Conservation (phyloP, 2,888 invertebrate species). For the Caenorhabditis sulstoni region DNA sequence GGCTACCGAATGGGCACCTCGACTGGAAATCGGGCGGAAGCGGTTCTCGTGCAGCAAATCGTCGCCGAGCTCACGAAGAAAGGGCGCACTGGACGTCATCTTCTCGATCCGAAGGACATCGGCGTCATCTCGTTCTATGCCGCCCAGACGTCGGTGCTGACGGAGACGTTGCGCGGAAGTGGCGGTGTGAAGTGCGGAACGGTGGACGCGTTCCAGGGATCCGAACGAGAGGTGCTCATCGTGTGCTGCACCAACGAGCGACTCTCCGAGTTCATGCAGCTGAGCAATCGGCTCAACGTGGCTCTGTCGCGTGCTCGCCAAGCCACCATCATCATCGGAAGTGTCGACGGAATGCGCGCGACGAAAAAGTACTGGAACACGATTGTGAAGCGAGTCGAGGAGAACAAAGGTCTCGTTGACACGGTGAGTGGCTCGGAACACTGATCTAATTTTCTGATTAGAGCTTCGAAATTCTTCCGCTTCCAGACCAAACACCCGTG, state of each 20-base stretch:
- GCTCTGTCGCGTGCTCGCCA: slow-evolving; percentile 36
- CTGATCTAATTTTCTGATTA: no score
- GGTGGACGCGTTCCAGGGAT: slow-evolving; percentile 33
- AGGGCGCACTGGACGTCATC: background rate
- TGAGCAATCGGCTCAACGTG: slow-evolving; percentile 27
- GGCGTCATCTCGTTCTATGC: slow-evolving; percentile 41
- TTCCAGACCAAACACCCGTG: background rate
- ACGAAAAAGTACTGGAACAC: slow-evolving; percentile 19
- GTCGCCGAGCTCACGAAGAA: background rate
- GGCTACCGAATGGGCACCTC: slow-evolving; percentile 26
- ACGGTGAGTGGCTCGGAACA: background rate
- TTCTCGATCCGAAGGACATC: background rate
- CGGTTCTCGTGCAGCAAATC: background rate
- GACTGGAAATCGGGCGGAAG: slow-evolving; percentile 6
- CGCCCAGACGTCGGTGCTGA: slow-evolving; percentile 30
- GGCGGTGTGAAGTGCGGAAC: slow-evolving; percentile 33
- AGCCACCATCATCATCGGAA: slow-evolving; percentile 35
- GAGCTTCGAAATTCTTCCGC: background rate
- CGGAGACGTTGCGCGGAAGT: slow-evolving; percentile 13
- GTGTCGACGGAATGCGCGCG: slow-evolving; percentile 6
- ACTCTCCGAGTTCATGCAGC: slow-evolving; percentile 25
- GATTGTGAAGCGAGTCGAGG: background rate
- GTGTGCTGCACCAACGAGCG: slow-evolving; percentile 32
- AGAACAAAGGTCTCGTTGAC: background rate
- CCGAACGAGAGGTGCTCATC: slow-evolving; percentile 33